phyloP scores from a whole-genome alignment of 2,797 vertebrate genomes.

The Todus mexicanus region DNA sequence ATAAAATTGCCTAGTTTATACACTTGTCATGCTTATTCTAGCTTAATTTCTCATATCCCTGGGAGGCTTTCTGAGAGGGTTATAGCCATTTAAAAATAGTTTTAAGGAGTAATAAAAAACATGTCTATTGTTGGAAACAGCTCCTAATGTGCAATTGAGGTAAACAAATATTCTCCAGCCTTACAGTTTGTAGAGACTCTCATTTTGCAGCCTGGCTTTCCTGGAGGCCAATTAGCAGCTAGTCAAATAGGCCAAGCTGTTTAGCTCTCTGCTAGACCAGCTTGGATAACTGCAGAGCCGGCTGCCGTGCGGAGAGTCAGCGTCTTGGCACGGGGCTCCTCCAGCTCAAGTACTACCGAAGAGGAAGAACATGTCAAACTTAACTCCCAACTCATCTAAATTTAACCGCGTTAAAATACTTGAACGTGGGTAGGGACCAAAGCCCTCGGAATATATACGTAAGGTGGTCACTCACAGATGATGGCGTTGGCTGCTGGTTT shows the following conservation, averaged over 20 bases:
- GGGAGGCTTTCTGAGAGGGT: slow-evolving; percentile 56
- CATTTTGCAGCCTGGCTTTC: slow-evolving; percentile 61
- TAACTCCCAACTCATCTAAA: not conserved
- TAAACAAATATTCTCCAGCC: slow-evolving; percentile 39
- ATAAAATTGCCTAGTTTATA: slow-evolving; percentile 54
- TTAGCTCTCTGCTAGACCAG: slow-evolving; percentile 36
- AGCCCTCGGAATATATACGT: not conserved
- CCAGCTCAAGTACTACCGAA: not conserved
- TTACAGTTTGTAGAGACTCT: not conserved
- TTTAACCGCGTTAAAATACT: not conserved
- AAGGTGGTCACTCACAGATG: slow-evolving; percentile 64
- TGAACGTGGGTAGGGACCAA: not conserved
- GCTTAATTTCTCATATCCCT: slow-evolving; percentile 64
- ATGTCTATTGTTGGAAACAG: slow-evolving; percentile 58
- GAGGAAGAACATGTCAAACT: not conserved
- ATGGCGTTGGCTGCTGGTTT: not conserved
- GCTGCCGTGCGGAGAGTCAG: not conserved
- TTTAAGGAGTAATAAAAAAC: slow-evolving; percentile 58
- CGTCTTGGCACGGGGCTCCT: not conserved
- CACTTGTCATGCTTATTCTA: slow-evolving; percentile 61
- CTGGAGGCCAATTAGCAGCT: slow-evolving; percentile 54
- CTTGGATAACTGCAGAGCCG: slow-evolving; percentile 19
- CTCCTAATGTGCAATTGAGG: slow-evolving; percentile 32
- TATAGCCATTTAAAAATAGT: slow-evolving; percentile 66
- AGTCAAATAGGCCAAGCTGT: slow-evolving; percentile 57